These are phyloP conservation scores for Platichthys flesus DNA, from an alignment of 2,113 vertebrate species.

Conservation along the genomic window DNA sequence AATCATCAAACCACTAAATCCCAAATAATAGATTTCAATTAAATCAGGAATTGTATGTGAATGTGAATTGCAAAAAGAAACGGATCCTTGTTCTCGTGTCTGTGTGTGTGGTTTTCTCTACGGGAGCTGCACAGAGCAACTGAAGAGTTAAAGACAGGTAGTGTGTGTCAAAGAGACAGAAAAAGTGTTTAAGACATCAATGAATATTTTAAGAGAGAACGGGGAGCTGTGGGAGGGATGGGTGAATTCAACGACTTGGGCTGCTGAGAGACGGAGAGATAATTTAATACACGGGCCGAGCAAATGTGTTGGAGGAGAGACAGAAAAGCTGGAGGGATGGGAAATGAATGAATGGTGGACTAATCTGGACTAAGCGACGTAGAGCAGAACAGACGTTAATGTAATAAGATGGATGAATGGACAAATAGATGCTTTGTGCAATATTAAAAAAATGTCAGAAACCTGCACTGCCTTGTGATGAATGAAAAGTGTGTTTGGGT, in stretches of 20 bases:
- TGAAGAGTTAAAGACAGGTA: constrained; percentile 53
- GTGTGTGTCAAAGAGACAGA: constrained; percentile 57
- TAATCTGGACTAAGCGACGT: constrained; percentile 60
- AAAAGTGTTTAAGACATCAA: constrained; percentile 73
- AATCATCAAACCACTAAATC: background rate
- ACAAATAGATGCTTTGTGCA: constrained; percentile 51
- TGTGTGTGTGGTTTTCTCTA: background rate
- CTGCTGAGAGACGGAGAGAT: constrained; percentile 70
- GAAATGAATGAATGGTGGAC: constrained; percentile 64
- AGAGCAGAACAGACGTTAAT: constrained; percentile 52
- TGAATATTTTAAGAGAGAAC: constrained; percentile 75
- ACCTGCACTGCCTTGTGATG: constrained; percentile 26
- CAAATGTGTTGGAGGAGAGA: constrained; percentile 65
- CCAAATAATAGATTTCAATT: background rate
- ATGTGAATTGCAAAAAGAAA: constrained; percentile 14
- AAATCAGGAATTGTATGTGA: background rate
- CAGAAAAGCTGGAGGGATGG: constrained; percentile 62
- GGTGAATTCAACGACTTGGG: constrained; percentile 52
- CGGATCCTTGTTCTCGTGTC: background rate
- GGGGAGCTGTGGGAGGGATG: constrained; percentile 57
- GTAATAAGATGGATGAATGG: constrained; percentile 64
- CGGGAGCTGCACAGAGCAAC: constrained; percentile 7
- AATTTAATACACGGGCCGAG: constrained; percentile 70
- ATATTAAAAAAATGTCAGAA: constrained; percentile 1
- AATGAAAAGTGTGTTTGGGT: constrained; percentile 4